Conservation (phyloP, 2,113 vertebrate genomes). For the Thryonomys swinderianus region DNA sequence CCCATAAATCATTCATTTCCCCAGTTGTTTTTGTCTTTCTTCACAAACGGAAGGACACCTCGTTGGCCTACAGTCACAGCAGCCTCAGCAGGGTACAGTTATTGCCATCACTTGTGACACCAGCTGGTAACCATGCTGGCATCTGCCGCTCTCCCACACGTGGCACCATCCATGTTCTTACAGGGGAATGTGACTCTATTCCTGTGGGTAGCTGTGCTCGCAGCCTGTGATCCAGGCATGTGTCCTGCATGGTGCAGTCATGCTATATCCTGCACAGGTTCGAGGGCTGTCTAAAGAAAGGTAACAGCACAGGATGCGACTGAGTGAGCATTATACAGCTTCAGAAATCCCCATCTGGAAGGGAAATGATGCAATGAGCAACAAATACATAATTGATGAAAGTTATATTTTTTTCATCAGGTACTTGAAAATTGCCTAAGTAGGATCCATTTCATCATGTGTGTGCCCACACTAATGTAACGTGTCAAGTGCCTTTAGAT, state of each 20-base stretch:
- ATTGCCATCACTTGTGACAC: accelerated
- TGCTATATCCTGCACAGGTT: neutral
- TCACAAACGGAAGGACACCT: neutral
- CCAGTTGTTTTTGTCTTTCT: neutral
- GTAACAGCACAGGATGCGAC: too few species aligned
- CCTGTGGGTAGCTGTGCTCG: neutral
- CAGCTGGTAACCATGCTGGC: too few species aligned
- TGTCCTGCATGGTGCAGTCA: neutral
- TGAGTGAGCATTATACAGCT: too few species aligned
- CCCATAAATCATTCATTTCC: neutral
- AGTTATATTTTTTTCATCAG: neutral
- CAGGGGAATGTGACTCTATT: neutral
- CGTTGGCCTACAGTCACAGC: neutral
- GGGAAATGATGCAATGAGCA: neutral
- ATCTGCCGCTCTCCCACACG: neutral
- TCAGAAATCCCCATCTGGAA: neutral
- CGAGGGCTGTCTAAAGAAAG: too few species aligned
- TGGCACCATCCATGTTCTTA: neutral
- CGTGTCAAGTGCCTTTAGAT: too few species aligned
- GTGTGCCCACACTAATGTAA: too few species aligned
- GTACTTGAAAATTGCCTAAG: neutral
- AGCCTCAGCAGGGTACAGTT: neutral
- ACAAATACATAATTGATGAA: neutral
- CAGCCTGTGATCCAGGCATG: neutral
- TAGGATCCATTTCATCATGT: neutral